Evolutionary conservation across 2,113 vertebrate genomes (phyloP).

Genomic region (Eira barbara): DNA sequence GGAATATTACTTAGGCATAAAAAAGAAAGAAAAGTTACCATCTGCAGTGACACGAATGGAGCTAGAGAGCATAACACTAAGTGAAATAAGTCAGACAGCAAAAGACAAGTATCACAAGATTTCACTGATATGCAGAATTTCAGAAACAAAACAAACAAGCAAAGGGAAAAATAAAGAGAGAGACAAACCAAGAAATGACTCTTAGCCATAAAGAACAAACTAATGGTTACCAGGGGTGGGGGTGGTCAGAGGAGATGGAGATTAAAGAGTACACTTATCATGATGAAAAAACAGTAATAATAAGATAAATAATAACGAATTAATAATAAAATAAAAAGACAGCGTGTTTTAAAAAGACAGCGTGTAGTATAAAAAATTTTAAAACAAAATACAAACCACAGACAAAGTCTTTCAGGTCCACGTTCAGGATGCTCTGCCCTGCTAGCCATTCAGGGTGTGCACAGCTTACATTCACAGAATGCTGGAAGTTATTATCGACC

Average conservation of each 20-base stretch:
- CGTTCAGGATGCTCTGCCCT: slow-evolving; percentile 82
- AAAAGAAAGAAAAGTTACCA: background rate
- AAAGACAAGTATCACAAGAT: background rate
- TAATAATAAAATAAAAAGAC: background rate
- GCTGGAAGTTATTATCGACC: slow-evolving; percentile 75
- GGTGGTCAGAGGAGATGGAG: background rate
- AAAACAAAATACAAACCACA: slow-evolving; percentile 84
- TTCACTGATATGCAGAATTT: background rate
- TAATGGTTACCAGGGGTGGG: background rate
- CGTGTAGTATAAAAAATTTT: background rate
- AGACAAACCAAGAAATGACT: background rate
- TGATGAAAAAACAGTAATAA: background rate
- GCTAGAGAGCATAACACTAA: background rate
- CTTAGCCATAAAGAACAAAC: background rate
- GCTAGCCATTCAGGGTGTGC: slow-evolving; percentile 86
- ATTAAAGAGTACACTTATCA: background rate
- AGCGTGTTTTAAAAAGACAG: background rate
- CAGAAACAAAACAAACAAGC: background rate
- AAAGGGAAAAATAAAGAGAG: background rate
- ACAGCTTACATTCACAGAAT: slow-evolving; percentile 81
- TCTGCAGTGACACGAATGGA: background rate
- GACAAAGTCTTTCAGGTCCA: slow-evolving; percentile 84
- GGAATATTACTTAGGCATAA: background rate
- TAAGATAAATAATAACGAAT: background rate
- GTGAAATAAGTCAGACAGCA: background rate